phyloP scores from a whole-genome alignment of 2,888 invertebrate species.

The Calameuta idolon region DNA sequence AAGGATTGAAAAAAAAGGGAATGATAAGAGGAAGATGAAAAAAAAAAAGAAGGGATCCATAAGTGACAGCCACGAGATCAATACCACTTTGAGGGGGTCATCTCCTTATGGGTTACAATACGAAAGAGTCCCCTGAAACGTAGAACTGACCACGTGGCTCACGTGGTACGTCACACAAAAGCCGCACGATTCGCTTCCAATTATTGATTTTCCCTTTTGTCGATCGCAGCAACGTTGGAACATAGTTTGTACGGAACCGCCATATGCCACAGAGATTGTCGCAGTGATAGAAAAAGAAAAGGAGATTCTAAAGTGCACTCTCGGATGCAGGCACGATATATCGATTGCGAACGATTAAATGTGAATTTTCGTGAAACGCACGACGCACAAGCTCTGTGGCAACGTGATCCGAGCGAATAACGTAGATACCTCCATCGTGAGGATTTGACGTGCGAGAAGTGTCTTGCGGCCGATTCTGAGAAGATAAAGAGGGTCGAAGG shows the following conservation, averaged over 20 bases:
- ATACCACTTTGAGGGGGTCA: neutral
- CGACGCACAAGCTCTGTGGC: neutral
- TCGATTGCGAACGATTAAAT: neutral
- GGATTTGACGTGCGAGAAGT: conserved; percentile 52
- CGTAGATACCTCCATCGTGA: conserved; percentile 57
- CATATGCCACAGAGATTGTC: neutral
- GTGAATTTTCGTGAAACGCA: neutral
- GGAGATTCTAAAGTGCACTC: too few species aligned
- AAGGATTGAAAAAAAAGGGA: neutral
- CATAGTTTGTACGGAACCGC: neutral
- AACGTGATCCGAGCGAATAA: conserved; percentile 10
- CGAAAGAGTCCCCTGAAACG: neutral
- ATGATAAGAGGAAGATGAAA: neutral
- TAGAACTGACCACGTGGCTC: neutral
- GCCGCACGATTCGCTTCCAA: neutral
- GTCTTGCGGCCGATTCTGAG: conserved; percentile 37
- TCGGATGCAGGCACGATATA: neutral
- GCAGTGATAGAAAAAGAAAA: neutral
- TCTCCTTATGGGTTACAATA: neutral
- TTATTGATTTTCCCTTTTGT: neutral
- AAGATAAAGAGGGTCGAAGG: conserved; percentile 71
- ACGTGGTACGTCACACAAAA: neutral
- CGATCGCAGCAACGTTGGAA: conserved; percentile 1
- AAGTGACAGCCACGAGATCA: neutral
- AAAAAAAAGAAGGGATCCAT: neutral